A percentile compares a stretch with the other conserved stretches of the same genome.
Evolutionary conservation across 2,797 vertebrate species (phyloP).

Genomic region (Scyliorhinus canicula): DNA sequence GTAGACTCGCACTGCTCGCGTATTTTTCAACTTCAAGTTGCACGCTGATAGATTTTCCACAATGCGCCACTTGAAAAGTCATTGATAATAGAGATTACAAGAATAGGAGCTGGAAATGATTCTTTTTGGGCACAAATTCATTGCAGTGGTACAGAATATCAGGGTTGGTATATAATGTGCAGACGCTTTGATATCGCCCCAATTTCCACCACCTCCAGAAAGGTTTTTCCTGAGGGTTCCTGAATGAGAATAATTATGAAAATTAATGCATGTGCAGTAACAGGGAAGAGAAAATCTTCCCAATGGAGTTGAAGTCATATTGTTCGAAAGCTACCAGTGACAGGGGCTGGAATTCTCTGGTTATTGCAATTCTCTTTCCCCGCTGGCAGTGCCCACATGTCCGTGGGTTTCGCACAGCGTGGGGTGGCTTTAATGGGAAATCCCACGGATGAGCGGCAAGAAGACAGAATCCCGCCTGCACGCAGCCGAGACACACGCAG

Average conservation of each 20-base stretch:
- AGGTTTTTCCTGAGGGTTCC: background rate
- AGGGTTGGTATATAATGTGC: background rate
- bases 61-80: too few relatives aligned
- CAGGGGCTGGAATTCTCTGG: too few relatives aligned
- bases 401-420: too few relatives aligned
- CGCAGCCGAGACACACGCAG: too few relatives aligned
- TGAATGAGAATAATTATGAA: background rate
- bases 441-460: too few relatives aligned
- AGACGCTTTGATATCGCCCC: background rate
- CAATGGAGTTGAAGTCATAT: background rate
- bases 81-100: too few relatives aligned
- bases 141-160: background rate
- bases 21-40: background rate
- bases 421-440: too few relatives aligned
- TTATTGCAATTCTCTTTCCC: too few relatives aligned
- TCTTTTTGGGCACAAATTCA: background rate
- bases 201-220: background rate
- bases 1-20: background rate
- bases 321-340: background rate
- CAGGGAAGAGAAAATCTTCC: background rate
- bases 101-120: background rate
- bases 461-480: too few relatives aligned
- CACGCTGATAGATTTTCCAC: background rate
- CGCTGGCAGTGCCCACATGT: too few relatives aligned
- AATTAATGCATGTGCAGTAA: background rate